These are phyloP conservation scores for Diacarnus erythraeanus DNA, from an alignment of 37 sponge, comb jelly and placozoan species.

Conservation along the genomic window DNA sequence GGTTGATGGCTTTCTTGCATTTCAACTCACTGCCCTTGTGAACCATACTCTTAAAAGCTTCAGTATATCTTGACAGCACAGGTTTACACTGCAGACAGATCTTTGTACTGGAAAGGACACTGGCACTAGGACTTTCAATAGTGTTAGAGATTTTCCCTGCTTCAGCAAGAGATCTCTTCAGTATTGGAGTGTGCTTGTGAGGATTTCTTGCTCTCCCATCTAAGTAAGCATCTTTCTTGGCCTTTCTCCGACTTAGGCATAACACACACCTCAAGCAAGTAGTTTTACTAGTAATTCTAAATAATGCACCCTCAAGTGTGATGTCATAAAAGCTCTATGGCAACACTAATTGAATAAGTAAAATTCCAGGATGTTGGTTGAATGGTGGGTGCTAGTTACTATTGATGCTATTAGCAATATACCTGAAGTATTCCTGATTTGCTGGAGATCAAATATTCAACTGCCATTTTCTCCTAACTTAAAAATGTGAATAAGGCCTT, in stretches of 20 bases:
- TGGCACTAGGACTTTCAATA: not conserved
- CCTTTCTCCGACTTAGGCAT: conserved; percentile 13
- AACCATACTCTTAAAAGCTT: conserved; percentile 16
- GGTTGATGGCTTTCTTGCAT: not conserved
- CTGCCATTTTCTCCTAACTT: not conserved
- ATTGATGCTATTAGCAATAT: too few relatives aligned
- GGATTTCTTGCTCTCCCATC: conserved; percentile 11
- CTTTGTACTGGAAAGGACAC: not conserved
- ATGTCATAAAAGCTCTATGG: not conserved
- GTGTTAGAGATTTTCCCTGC: not conserved
- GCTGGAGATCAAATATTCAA: not conserved
- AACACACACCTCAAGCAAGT: not conserved
- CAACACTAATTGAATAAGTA: not conserved
- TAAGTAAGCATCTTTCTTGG: conserved; percentile 5
- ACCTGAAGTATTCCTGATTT: not conserved
- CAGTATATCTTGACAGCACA: conserved; percentile 10
- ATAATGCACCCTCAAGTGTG: not conserved
- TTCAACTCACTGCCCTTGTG: conserved; percentile 31
- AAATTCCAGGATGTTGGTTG: too few relatives aligned
- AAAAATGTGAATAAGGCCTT: not conserved
- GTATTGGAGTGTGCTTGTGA: conserved; percentile 4
- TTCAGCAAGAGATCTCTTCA: not conserved
- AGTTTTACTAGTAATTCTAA: not conserved
- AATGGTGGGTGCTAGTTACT: too few relatives aligned
- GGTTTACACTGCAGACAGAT: conserved; percentile 13